Conservation (phyloP, 2,113 vertebrate genomes). For the Tyrannus savana region DNA sequence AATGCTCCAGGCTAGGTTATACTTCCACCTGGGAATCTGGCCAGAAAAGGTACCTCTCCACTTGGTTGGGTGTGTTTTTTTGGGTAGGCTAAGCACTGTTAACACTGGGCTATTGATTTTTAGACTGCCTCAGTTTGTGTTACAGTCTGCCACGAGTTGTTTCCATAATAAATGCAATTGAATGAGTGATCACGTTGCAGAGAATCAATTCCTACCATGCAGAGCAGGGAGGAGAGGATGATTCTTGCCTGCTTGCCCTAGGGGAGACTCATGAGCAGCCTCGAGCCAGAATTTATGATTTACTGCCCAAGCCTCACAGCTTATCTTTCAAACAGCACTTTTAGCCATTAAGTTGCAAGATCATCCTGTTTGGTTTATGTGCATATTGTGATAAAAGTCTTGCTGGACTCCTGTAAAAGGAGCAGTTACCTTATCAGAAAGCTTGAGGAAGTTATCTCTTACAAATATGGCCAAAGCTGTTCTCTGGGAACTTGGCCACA, state of each 20-base stretch:
- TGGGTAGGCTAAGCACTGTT: background rate
- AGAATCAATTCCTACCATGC: background rate
- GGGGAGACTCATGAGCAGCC: background rate
- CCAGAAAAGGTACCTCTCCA: slow-evolving; percentile 91
- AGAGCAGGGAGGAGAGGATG: background rate
- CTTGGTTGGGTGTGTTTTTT: background rate
- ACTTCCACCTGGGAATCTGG: slow-evolving; percentile 99
- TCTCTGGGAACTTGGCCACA: background rate
- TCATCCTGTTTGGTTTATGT: background rate
- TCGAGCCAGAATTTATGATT: background rate
- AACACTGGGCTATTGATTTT: background rate
- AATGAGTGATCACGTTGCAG: background rate
- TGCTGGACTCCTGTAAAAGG: background rate
- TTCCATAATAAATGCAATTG: background rate
- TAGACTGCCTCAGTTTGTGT: background rate
- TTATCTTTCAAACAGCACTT: background rate
- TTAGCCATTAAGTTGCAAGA: background rate
- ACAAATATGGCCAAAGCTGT: background rate
- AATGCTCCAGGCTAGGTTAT: slow-evolving; percentile 93
- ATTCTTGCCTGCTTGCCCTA: background rate
- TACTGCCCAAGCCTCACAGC: background rate
- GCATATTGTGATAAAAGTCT: background rate
- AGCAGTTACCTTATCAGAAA: background rate
- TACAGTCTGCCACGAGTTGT: slow-evolving; percentile 1
- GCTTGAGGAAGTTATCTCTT: background rate